Conservation (phyloP, 1,140 invertebrate species). For the Oreohelix idahoensis region DNA sequence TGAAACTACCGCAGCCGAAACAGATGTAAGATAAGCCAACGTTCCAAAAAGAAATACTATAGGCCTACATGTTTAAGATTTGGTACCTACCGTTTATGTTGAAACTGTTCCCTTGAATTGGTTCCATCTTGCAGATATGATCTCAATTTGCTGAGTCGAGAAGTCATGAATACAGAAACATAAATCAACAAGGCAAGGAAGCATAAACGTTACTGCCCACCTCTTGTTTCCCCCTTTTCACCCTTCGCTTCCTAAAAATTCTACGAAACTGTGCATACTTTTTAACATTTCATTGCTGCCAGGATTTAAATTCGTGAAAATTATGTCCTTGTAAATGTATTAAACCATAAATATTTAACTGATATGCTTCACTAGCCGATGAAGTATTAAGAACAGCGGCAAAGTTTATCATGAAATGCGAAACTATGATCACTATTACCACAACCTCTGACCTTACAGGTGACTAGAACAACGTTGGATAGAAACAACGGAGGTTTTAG, state of each 20-base stretch:
- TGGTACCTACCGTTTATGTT: not conserved
- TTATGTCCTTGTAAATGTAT: no score
- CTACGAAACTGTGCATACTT: not conserved
- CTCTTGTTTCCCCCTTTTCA: not conserved
- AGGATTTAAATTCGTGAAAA: not conserved
- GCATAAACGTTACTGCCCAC: not conserved
- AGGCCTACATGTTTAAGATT: not conserved
- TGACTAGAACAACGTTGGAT: slow-evolving; percentile 12
- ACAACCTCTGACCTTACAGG: slow-evolving; percentile 14
- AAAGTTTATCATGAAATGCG: not conserved
- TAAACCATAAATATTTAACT: no score
- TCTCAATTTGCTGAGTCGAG: not conserved
- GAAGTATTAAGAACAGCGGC: no score
- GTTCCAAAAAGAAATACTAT: not conserved
- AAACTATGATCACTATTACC: not conserved
- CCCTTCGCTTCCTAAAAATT: not conserved
- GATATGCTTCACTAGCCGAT: no score
- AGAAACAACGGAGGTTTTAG: not conserved
- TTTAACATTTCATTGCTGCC: not conserved
- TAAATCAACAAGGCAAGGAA: slow-evolving; percentile 1
- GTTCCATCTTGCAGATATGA: not conserved
- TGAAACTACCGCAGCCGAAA: no score
- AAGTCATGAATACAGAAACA: not conserved
- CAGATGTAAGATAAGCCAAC: not conserved
- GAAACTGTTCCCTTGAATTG: not conserved